A percentile compares a stretch with the other conserved stretches of the same genome.
These are phyloP conservation scores for Platyura marginata DNA, from an alignment of 1,140 invertebrate species.

Conservation along the genomic window DNA sequence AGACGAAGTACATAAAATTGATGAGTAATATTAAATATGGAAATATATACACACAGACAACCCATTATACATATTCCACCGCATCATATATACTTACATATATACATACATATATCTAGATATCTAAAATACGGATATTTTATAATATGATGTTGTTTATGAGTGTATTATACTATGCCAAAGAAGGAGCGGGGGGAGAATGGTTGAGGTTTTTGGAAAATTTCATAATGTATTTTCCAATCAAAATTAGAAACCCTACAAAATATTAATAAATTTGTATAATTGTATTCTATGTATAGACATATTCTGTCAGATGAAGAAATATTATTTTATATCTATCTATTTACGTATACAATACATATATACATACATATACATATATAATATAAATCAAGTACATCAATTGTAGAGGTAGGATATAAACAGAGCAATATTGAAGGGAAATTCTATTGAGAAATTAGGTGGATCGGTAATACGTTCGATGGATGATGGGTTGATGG, in stretches of 20 bases:
- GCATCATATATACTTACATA: neutral
- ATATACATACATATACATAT: neutral
- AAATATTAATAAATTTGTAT: neutral
- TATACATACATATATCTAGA: neutral
- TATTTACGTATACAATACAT: neutral
- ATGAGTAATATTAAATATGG: neutral
- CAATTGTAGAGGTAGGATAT: neutral
- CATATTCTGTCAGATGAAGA: neutral
- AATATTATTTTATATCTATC: neutral
- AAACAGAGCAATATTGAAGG: neutral
- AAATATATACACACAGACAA: no score
- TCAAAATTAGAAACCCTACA: neutral
- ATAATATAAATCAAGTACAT: neutral
- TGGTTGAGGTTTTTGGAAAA: neutral
- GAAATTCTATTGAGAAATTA: neutral
- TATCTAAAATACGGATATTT: neutral
- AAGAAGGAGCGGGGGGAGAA: neutral
- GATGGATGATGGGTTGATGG: neutral
- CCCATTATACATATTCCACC: no score
- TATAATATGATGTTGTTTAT: neutral
- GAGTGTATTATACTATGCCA: neutral
- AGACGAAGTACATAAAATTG: slow-evolving; percentile 1
- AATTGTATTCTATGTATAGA: neutral
- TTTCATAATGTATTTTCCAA: neutral
- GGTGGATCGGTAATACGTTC: neutral